phyloP scores from a whole-genome alignment of 2,113 vertebrate genomes.

The Bubo scandiacus region DNA sequence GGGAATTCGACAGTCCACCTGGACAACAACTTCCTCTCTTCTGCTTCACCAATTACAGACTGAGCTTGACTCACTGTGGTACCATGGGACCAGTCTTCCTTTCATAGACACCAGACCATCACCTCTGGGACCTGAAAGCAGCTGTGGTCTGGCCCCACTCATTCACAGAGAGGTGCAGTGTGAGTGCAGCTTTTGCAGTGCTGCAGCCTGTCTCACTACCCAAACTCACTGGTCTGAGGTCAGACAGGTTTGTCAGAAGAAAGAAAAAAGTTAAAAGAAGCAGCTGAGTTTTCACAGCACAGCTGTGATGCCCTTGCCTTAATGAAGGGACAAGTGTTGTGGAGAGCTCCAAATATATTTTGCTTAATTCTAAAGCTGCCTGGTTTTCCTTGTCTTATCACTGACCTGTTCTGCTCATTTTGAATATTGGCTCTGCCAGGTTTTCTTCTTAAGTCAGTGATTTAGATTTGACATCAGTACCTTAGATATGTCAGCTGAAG shows the following conservation, averaged over 20 bases:
- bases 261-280: neutral
- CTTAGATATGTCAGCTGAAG: neutral
- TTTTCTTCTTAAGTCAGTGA: neutral
- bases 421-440: neutral
- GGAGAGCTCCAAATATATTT: constrained; percentile 20
- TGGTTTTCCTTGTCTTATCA: neutral
- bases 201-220: neutral
- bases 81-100: neutral
- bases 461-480: neutral
- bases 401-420: neutral
- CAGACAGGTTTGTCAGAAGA: neutral
- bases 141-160: neutral
- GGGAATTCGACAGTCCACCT: neutral
- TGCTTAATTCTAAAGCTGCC: neutral
- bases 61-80: neutral
- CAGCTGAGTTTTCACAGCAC: neutral
- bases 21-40: neutral
- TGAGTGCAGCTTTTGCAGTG: neutral
- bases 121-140: neutral
- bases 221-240: neutral
- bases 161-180: neutral
- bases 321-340: neutral
- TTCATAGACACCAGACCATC: neutral
- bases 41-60: neutral
- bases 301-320: neutral